These are phyloP conservation scores for Paracentrotus lividus DNA, from an alignment of 53 echinoderm and acorn worm genomes.

Conservation along the genomic window DNA sequence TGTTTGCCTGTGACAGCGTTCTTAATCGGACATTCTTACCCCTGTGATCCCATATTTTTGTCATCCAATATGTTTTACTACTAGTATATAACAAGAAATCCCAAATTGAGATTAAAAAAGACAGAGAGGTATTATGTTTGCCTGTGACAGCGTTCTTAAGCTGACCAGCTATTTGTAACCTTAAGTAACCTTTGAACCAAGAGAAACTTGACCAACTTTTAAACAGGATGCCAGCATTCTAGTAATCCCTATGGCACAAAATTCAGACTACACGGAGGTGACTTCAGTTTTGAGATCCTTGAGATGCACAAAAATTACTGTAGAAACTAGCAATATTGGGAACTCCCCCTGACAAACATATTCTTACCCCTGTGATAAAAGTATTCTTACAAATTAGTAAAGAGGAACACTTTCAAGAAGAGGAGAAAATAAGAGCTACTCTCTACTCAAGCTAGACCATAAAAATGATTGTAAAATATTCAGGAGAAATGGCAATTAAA, in stretches of 20 bases:
- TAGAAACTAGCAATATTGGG: not conserved
- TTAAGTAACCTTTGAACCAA: conserved; percentile 15
- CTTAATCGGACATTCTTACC: not conserved
- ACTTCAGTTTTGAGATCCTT: too few relatives aligned
- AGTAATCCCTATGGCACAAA: not conserved
- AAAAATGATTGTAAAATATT: too few relatives aligned
- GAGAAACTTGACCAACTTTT: not conserved
- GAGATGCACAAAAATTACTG: not conserved
- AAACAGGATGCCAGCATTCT: not conserved
- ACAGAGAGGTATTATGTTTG: conserved; percentile 31
- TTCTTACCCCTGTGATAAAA: not conserved
- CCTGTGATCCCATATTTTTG: not conserved
- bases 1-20: not conserved
- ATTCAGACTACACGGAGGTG: not conserved
- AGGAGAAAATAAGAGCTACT: too few relatives aligned
- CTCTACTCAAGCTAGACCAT: too few relatives aligned
- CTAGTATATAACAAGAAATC: too few relatives aligned
- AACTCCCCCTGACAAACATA: not conserved
- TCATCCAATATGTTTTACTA: not conserved
- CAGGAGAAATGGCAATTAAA: too few relatives aligned
- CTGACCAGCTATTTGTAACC: not conserved
- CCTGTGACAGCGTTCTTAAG: not conserved
- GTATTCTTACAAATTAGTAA: not conserved
- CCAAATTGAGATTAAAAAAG: not conserved
- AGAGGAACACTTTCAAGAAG: not conserved